These are phyloP conservation scores for Silurus asotus DNA, from an alignment of 2,113 vertebrate species.

Conservation along the genomic window DNA sequence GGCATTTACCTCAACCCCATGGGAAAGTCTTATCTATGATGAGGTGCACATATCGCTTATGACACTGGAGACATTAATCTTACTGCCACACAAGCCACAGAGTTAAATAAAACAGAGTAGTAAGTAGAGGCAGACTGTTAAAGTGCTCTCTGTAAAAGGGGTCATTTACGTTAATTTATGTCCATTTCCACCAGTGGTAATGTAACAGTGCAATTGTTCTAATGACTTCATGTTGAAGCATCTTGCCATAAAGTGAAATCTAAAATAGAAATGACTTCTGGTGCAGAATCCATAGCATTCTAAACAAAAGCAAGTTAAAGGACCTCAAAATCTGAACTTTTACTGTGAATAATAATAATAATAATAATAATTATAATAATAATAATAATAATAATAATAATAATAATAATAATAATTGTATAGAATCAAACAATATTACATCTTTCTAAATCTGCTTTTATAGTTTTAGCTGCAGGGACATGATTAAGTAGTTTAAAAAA, in stretches of 20 bases:
- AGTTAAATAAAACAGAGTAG: constrained; percentile 27
- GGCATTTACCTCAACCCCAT: constrained; percentile 14
- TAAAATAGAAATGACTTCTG: neutral
- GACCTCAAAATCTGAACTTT: neutral
- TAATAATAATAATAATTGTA: neutral
- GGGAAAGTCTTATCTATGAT: constrained; percentile 29
- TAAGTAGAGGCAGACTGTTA: constrained; percentile 4
- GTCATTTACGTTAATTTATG: neutral
- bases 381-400: neutral
- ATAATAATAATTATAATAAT: neutral
- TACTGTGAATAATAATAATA: neutral
- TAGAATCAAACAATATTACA: neutral
- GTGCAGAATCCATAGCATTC: neutral
- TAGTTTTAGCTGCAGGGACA: constrained; percentile 10
- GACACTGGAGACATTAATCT: constrained; percentile 39
- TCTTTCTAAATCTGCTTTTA: neutral
- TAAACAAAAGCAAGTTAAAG: neutral
- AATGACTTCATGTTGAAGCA: constrained; percentile 1
- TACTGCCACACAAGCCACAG: constrained; percentile 30
- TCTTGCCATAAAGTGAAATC: constrained; percentile 1
- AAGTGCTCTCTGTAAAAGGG: neutral
- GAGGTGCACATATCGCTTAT: constrained; percentile 37
- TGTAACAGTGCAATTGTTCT: constrained; percentile 22
- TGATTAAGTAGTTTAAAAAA: constrained; percentile 16
- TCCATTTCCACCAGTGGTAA: neutral